Conservation (phyloP, 2,797 vertebrate species). For the Semaprochilodus insignis region DNA sequence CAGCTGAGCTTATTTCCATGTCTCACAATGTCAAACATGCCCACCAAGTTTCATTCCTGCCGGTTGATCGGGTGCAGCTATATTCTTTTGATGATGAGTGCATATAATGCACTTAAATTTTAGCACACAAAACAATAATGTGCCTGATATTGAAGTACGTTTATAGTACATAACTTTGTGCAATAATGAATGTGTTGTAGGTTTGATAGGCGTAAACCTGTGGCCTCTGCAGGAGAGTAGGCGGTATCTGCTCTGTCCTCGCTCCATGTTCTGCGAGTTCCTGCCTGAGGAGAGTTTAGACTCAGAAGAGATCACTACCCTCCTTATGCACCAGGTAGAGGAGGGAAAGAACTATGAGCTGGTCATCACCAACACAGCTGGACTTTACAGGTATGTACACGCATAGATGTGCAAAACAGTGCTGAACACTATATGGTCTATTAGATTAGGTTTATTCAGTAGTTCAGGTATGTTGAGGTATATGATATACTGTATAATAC, state of each 20-base stretch:
- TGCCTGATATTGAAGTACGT: too few relatives aligned
- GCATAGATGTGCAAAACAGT: neutral
- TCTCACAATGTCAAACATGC: too few relatives aligned
- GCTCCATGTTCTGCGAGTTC: slow-evolving; percentile 90
- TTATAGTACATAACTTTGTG: slow-evolving; percentile 61
- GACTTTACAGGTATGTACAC: slow-evolving; percentile 82
- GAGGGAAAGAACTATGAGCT: slow-evolving; percentile 83
- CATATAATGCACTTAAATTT: too few relatives aligned
- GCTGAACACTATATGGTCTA: neutral
- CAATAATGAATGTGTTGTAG: slow-evolving; percentile 67
- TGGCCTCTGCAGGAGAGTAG: slow-evolving; percentile 79
- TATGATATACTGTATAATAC: too few relatives aligned
- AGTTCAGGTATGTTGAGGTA: too few relatives aligned
- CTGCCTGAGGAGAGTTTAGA: slow-evolving; percentile 76
- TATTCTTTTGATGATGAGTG: too few relatives aligned
- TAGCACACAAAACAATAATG: too few relatives aligned
- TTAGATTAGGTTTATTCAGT: too few relatives aligned
- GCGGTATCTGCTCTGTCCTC: slow-evolving; percentile 86
- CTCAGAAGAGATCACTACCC: slow-evolving; percentile 66
- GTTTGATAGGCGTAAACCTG: slow-evolving; percentile 87
- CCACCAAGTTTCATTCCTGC: too few relatives aligned
- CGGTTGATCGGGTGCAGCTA: too few relatives aligned
- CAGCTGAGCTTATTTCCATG: too few relatives aligned
- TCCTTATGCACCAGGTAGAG: slow-evolving; percentile 86
- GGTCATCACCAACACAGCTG: slow-evolving; percentile 82